phyloP scores from a whole-genome alignment of 2,113 vertebrate species.

The Corythoichthys intestinalis region DNA sequence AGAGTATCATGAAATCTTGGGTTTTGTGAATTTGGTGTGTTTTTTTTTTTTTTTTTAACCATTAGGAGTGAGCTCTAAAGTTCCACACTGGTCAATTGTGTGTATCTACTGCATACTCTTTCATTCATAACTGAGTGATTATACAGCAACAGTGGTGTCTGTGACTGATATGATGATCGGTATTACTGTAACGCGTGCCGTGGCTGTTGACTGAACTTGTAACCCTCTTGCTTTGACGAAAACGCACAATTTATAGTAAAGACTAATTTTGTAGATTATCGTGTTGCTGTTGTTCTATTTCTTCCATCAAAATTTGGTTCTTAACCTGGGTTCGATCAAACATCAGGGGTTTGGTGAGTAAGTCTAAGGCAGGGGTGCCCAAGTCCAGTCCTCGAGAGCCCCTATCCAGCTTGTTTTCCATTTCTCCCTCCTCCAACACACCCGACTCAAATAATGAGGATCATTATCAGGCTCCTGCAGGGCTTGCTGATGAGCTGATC shows the following conservation, averaged over 20 bases:
- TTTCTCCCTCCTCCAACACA: too few relatives aligned
- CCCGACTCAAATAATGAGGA: too few relatives aligned
- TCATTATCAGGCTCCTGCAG: too few relatives aligned
- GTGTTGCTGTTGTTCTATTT: conserved; percentile 14
- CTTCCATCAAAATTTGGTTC: neutral
- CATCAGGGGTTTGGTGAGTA: too few relatives aligned
- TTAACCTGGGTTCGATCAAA: too few relatives aligned
- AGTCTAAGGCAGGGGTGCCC: too few relatives aligned
- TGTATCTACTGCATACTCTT: neutral
- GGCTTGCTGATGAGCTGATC: too few relatives aligned
- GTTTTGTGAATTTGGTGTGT: neutral
- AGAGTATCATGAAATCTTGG: neutral
- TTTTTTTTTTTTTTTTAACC: neutral
- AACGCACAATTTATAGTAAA: conserved; percentile 63
- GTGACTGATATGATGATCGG: conserved; percentile 10
- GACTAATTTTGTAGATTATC: conserved; percentile 49
- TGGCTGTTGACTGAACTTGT: conserved; percentile 21
- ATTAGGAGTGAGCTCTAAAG: neutral
- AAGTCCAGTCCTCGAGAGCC: too few relatives aligned
- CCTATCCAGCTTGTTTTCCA: too few relatives aligned
- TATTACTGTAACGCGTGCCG: conserved; percentile 30
- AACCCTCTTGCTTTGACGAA: conserved; percentile 38
- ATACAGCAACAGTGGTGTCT: conserved; percentile 21
- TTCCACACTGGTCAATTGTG: neutral
- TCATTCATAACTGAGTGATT: neutral